Percentiles rank a stretch among this genome's conserved stretches.
Evolutionary conservation across 2,113 vertebrate genomes (phyloP).

Genomic region (Microtus oregoni): DNA sequence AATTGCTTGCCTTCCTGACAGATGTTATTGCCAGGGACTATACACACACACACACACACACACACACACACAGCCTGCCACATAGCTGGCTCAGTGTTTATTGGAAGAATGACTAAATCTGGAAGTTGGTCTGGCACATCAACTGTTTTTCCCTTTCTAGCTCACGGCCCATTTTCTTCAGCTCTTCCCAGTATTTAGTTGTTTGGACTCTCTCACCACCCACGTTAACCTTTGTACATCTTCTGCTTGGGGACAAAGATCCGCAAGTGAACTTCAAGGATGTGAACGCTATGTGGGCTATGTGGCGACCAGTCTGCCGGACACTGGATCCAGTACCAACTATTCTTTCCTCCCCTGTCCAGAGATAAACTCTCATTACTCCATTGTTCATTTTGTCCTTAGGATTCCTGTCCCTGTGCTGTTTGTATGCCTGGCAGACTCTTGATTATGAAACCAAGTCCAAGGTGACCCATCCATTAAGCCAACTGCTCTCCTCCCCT

Average conservation of each 20-base stretch:
- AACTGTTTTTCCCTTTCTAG: neutral
- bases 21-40: neutral
- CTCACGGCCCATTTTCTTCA: neutral
- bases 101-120: neutral
- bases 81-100: neutral
- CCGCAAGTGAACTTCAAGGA: neutral
- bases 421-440: neutral
- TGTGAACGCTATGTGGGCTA: neutral
- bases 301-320: neutral
- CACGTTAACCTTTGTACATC: neutral
- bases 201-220: neutral
- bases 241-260: neutral
- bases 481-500: neutral
- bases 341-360: neutral
- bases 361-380: neutral
- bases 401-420: neutral
- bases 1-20: neutral
- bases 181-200: neutral
- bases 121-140: neutral
- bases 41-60: neutral
- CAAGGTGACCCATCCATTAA: neutral
- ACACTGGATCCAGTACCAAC: neutral
- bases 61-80: neutral
- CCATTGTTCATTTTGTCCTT: neutral
- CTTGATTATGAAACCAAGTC: conserved; percentile 28